Conservation (phyloP, 2,113 vertebrate species). For the Ophthalmolycus amberensis region DNA sequence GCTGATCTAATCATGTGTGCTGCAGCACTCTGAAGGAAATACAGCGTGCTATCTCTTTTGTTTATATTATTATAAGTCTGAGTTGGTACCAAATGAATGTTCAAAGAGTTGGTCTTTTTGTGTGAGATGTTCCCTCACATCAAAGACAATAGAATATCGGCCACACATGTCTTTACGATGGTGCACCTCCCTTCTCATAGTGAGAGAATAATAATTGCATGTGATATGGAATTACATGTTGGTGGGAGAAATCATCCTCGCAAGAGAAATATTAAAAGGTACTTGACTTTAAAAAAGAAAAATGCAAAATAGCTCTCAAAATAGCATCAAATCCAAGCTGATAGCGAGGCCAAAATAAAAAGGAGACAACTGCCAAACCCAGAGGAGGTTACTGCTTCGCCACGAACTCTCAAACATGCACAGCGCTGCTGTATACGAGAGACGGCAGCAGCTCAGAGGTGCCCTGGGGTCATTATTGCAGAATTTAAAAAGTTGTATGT, state of each 20-base stretch:
- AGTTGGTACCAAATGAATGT: conserved; percentile 17
- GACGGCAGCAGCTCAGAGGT: conserved; percentile 47
- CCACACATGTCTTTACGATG: background rate
- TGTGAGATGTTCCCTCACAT: conserved; percentile 23
- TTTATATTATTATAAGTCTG: conserved; percentile 25
- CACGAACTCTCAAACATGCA: conserved; percentile 31
- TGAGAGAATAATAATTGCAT: background rate
- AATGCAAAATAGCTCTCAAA: conserved; percentile 50
- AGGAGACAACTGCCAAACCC: conserved; percentile 40
- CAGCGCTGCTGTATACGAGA: conserved; percentile 5
- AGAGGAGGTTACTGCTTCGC: conserved; percentile 54
- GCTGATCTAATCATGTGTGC: conserved; percentile 16
- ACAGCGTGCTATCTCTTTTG: conserved; percentile 13
- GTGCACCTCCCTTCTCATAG: background rate
- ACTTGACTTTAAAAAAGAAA: conserved; percentile 19
- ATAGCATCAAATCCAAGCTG: conserved; percentile 61
- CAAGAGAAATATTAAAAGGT: conserved; percentile 14
- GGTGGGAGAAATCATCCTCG: conserved; percentile 28
- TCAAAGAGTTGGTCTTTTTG: conserved; percentile 7
- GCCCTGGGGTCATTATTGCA: conserved; percentile 35
- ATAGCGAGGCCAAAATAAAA: conserved; percentile 32
- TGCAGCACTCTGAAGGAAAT: background rate
- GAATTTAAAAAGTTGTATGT: conserved; percentile 1
- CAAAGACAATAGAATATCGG: conserved; percentile 20
- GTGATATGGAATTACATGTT: background rate